Evolutionary conservation across 2,888 invertebrate genomes (phyloP).

Genomic region (Oscheius sp.): DNA sequence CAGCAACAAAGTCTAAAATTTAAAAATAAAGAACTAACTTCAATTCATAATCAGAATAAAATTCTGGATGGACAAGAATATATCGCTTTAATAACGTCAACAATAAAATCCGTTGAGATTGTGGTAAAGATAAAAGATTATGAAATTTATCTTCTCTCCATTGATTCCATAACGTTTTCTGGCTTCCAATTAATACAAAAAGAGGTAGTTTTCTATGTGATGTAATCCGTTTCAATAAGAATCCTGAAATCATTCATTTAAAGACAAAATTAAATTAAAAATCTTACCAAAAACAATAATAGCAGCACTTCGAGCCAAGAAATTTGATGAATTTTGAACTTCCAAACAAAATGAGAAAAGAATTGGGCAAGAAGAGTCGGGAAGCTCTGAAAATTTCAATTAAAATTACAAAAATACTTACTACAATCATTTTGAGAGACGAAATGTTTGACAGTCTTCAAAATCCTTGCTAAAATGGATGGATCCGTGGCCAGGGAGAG

Average conservation of each 20-base stretch:
- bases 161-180: constrained; percentile 12
- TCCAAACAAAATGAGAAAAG: constrained; percentile 35
- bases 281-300: constrained; percentile 35
- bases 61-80: constrained; percentile 9
- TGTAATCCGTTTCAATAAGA: constrained; percentile 20
- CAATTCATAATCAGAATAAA: constrained; percentile 23
- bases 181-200: constrained; percentile 17
- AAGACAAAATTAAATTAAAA: not conserved
- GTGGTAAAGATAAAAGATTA: not conserved
- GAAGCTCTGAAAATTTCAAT: constrained; percentile 16
- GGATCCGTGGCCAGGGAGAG: not conserved
- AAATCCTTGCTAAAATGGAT: constrained; percentile 8
- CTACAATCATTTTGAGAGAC: constrained; percentile 32
- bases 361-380: not conserved
- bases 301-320: constrained; percentile 33
- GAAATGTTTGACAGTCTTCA: constrained; percentile 36
- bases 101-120: constrained; percentile 31
- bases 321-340: constrained; percentile 18
- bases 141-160: constrained; percentile 2
- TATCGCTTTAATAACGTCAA: constrained; percentile 11
- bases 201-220: constrained; percentile 16
- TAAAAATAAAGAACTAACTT: not conserved
- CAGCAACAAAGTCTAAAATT: not conserved
- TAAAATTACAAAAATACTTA: constrained; percentile 1
- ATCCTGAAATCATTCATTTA: constrained; percentile 15